Base-by-base conservation (phyloP, 2,797 vertebrate species). In the Astyanax mexicanus region DNA sequence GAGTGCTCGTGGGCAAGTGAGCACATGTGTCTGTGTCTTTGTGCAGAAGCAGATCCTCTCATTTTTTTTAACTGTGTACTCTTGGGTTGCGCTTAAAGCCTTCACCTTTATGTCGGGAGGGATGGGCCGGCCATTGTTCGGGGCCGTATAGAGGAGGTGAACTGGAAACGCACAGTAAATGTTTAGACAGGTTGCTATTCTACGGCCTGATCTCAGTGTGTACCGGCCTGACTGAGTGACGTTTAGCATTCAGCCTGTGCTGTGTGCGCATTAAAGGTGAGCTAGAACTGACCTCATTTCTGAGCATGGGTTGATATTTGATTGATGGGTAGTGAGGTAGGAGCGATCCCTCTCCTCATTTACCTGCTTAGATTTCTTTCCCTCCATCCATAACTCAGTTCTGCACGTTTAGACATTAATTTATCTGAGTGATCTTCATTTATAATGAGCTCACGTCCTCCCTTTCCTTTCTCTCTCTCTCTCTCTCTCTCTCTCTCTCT, bases 151-250 rank as follows among this genome's bases (percentile, higher is more conserved):
- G 61, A 51, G 47, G 55, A 69, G 74, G 55, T 29, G 27, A 70
- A 62, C 62, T 40, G 32, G 58, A 13, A 58, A 17, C 42, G 42
- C 25, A 76, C 62, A 17, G 75, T 74, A 81, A 83, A 83, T 81
- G 73, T 83, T 83, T 81, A 71, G 76, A 79, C 69, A 49, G 58
- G 72, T 69, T 76, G 69, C 57, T 72, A 61, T 72, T 75, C 27
- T 49, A 75, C 8, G 23, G 54, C 17, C 17, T 72, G 74, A 78
- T 37, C 37, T 52, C 60, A 68, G 38, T 40, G 40, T 25, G 55
- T 15, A 44, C 42, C 23, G 2, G 42, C 58, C 49, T 47, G 57
- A 45, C 38, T 29, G 38, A 47, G 10, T 57, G 35, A 47, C 40
- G 23, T 62, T 66, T 29, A 29, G 10, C 54, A 7, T 32, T 19